Base-by-base conservation (phyloP, 2,113 vertebrate genomes). In the Calyptomena viridis region DNA sequence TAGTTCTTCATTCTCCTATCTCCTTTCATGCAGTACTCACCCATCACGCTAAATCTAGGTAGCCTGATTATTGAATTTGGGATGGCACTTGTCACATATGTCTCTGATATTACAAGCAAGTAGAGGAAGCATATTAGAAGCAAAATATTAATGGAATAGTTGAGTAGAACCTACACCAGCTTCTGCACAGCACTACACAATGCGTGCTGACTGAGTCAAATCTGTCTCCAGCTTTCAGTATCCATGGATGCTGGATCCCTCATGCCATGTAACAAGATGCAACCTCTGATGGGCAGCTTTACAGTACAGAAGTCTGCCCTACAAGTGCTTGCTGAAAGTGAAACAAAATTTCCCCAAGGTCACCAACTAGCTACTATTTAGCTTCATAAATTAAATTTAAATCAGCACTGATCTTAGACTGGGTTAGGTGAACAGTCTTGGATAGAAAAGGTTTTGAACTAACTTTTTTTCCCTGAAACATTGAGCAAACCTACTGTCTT, bases 221-320 rank as follows among this genome's bases (percentile, higher is more conserved):
- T 33, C 33, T 55, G 31, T 7, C 19, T 76, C 4, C 23, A 30
- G 18, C 8, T 47, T 69, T 39, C 40, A 39, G 11, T 30, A 14
- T n/a, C 2, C 2, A 1, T 6, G 19, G 5, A 4, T 33, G 6
- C 8, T 52, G 17, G 1, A 3, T 35, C 22, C 12, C 46, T 40
- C 14, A 5, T 18, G 33, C 13, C 39, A 6, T 8, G 6, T 25
- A 20, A 19, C 17, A 56, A n/a, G 12, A 50, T 22, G 5, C 5
- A 7, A 39, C 8, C 9, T 68, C 23, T 56, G 30, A n/a, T 12
- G 8, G 13, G 8, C 21, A 52, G 8, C 39, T 69, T 47, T 33
- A 52, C 25, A 46, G 44, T 6, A 35, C 35, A 58, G 23, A 63
- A 55, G n/a, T 50, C 14, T 58, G 9, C 17, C 16, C 5, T 2